phyloP scores from a whole-genome alignment of 2,113 vertebrate species.

The Catharus fuscescens region DNA sequence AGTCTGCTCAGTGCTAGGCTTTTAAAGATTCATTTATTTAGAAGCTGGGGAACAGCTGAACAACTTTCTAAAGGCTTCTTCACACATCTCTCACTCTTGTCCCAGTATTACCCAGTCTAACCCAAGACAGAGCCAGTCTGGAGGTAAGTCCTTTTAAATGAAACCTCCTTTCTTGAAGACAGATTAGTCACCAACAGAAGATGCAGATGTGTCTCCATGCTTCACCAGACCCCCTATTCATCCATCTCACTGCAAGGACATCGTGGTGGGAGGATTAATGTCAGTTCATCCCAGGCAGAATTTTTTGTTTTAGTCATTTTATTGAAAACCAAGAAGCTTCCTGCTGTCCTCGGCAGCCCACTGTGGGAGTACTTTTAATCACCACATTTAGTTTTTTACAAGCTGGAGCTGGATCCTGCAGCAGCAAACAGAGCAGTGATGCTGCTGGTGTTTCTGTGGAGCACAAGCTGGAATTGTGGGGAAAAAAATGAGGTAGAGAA shows the following conservation, averaged over 20 bases:
- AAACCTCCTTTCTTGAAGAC: neutral
- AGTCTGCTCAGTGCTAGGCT: neutral
- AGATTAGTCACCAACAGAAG: neutral
- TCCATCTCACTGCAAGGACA: neutral
- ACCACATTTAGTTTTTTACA: constrained; percentile 65
- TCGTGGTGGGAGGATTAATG: neutral
- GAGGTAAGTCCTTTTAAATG: neutral
- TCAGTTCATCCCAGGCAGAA: neutral
- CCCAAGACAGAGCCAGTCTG: neutral
- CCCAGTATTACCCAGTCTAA: neutral
- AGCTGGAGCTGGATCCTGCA: constrained; percentile 19
- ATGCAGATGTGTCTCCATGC: neutral
- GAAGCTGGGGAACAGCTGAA: neutral
- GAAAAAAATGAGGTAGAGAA: neutral
- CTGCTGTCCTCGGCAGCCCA: neutral
- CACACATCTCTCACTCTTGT: neutral
- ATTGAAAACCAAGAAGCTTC: neutral
- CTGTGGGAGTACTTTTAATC: neutral
- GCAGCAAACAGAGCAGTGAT: neutral
- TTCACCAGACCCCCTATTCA: neutral
- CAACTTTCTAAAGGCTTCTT: neutral
- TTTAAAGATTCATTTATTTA: neutral
- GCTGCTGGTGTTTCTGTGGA: constrained; percentile 17
- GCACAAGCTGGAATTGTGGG: neutral
- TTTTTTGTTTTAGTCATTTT: neutral